These are phyloP conservation scores for Megatriorchis doriae DNA, from an alignment of 2,113 vertebrate genomes.

Conservation along the genomic window DNA sequence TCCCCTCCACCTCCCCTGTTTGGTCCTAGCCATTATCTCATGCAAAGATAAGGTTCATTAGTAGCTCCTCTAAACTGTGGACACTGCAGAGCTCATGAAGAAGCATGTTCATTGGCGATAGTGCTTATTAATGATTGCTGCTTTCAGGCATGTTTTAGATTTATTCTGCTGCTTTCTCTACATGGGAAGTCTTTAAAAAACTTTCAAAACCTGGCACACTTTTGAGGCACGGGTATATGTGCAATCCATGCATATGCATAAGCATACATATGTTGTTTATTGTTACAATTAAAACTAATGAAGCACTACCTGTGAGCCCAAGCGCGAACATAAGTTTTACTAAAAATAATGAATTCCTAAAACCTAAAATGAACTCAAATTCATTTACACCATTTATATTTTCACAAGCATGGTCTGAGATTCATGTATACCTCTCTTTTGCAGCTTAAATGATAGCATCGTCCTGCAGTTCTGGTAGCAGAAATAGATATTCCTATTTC, in stretches of 20 bases:
- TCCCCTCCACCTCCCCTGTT: conserved; percentile 28
- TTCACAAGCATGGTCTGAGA: background rate
- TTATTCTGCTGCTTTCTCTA: background rate
- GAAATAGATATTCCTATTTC: background rate
- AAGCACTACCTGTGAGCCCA: background rate
- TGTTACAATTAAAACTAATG: background rate
- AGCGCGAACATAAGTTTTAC: background rate
- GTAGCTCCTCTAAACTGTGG: conserved; percentile 38
- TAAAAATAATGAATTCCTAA: background rate
- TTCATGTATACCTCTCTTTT: background rate
- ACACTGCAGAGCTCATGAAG: conserved; percentile 20
- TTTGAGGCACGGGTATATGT: fast-evolving
- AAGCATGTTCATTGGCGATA: background rate
- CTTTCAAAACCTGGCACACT: fast-evolving
- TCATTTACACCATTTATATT: background rate
- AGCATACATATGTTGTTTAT: background rate
- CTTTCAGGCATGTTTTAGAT: background rate
- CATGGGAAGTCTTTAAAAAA: background rate
- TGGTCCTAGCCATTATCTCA: conserved; percentile 62
- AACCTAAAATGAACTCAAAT: background rate
- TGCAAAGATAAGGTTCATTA: conserved; percentile 64
- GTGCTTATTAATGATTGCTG: background rate
- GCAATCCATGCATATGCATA: background rate
- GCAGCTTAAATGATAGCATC: background rate
- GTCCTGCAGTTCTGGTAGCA: background rate